Conservation (phyloP, 2,797 vertebrate genomes). For the Sciurus carolinensis region DNA sequence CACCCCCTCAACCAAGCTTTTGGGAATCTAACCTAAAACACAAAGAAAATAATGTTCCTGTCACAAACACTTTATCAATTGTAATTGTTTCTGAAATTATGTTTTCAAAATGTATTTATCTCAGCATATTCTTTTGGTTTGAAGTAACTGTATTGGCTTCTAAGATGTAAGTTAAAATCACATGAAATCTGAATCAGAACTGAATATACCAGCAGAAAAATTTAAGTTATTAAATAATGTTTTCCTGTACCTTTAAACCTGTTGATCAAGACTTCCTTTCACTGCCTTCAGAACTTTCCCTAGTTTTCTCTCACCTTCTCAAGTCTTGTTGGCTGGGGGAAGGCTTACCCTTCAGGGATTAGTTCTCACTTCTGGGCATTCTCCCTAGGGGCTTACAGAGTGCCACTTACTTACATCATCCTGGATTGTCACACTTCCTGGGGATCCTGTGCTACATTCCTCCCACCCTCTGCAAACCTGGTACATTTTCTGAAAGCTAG, state of each 20-base stretch:
- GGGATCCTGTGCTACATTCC: background rate
- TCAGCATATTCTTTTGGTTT: background rate
- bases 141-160: background rate
- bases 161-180: background rate
- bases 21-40: background rate
- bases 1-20: background rate
- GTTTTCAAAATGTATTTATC: background rate
- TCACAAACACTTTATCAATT: background rate
- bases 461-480: background rate
- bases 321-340: background rate
- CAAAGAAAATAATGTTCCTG: background rate
- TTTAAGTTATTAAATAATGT: background rate
- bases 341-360: background rate
- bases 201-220: background rate
- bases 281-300: background rate
- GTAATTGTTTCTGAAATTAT: background rate
- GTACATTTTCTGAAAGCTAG: constrained; percentile 18
- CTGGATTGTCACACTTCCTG: background rate
- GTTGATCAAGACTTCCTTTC: background rate
- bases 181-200: background rate
- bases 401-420: background rate
- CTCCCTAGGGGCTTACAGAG: background rate
- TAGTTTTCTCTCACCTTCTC: background rate
- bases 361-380: background rate
- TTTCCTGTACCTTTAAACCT: background rate